Base-by-base conservation (phyloP, 2,888 invertebrate species). In the Synanthedon myopaeformis region DNA sequence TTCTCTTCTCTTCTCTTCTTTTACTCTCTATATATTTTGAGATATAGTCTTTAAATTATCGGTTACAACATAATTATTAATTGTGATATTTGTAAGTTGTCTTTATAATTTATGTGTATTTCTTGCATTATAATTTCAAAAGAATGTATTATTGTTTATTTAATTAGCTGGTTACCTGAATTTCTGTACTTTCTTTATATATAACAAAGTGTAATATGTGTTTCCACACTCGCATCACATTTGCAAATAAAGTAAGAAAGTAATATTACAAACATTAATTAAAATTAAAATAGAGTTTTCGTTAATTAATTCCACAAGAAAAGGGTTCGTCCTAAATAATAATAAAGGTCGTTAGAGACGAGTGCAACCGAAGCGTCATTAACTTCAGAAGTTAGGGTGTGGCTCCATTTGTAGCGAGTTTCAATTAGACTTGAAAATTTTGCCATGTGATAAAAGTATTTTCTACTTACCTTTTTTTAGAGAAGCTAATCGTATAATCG, bases 251-350 rank as follows among this genome's bases (percentile, higher is more conserved):
- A 35, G 35, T 10, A 35, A 35, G 35, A 63, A 70, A 66, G 66
- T 49, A 54, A 51, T 55, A 55, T 52, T 35, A 35, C 58, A 59
- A 56, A 58, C 57, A 70, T 56, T 53, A 56, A 56, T 56, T 55
- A 69, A 64, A 74, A 76, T 76, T 77, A 75, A 23, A 73, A 74
- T 73, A 72, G 19, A 73, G 76, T 75, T 80, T 73, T 73, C 73
- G 70, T 74, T 75, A 76, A 82, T 83, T 83, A 82, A 84, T 82
- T 82, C 81, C 81, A 82, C 77, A 78, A 75, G 75, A 69, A 72
- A 81, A 79, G 78, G 79, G 81, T 69, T 75, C 75, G 73, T 69
- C 74, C 79, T 76, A 76, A 80, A 83, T 84, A 82, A 84, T 82
- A 80, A 57, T 79, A 82, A 77, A 78, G 79, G 72, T 83, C 84